Conservation (phyloP, 2,888 invertebrate species). For the Syrista parreyssii region DNA sequence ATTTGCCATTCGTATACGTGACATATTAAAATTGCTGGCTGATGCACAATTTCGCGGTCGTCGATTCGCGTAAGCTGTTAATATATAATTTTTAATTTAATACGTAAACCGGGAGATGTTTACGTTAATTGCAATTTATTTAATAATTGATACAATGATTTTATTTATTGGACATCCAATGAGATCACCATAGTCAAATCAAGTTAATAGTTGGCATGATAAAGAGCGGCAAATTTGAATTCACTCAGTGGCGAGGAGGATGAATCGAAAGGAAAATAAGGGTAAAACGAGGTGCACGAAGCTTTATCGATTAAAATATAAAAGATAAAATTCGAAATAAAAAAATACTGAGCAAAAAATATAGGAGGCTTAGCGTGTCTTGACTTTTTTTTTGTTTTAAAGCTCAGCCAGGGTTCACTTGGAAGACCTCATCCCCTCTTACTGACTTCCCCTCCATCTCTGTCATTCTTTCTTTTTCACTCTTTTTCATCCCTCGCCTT, state of each 20-base stretch:
- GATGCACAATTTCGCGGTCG: neutral
- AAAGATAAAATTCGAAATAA: slow-evolving; percentile 14
- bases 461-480: neutral
- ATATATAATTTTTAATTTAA: neutral
- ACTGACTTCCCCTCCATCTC: neutral
- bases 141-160: neutral
- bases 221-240: neutral
- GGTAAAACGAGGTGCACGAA: neutral
- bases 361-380: slow-evolving; percentile 30
- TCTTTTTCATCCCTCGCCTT: neutral
- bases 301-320: slow-evolving; percentile 36
- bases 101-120: neutral
- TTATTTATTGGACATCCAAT: neutral
- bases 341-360: slow-evolving; percentile 22
- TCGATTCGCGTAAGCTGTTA: neutral
- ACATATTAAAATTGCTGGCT: neutral
- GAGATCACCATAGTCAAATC: neutral
- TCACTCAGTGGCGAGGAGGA: neutral
- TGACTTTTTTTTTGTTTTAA: slow-evolving; percentile 29
- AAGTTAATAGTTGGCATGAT: slow-evolving; percentile 20
- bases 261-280: neutral
- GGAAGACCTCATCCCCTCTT: neutral
- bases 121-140: neutral
- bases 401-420: slow-evolving; percentile 18
- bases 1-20: neutral